Base-by-base conservation (phyloP, 2,113 vertebrate genomes). In the Saiga tatarica region DNA sequence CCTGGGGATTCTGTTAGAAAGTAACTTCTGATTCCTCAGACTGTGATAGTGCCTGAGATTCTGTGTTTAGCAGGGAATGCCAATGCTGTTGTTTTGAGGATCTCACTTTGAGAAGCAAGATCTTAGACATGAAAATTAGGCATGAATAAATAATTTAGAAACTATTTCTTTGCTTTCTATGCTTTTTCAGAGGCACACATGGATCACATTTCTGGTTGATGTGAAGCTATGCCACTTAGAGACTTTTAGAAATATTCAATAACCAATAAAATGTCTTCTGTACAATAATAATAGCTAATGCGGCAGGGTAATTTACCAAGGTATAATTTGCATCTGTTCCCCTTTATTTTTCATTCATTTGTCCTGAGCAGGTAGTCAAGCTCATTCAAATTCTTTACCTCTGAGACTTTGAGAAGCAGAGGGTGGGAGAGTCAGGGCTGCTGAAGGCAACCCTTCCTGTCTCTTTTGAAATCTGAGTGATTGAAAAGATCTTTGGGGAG, bases 191-290 rank as follows among this genome's bases (percentile, higher is more conserved):
- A 96, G 45, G 26, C 84, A 92, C 13, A 33, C 42, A 3, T n/a
- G 93, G 84, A 87, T 96, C 64, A 78, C 10, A 64, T 47, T 86
- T 96, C 78, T 60, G 97, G 87, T 45, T 83, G 78, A 86, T 96
- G 45, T 42, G 39, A 93, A 30, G 97, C 42, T 95, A 87, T 55
- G 15, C 28, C 67, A 71, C 53, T 94, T 39, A 71, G 50, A 97
- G 95, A 91, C 81, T 33, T 96, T 97, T 28, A 90, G 95, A 96
- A 96, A 92, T 86, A 78, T 79, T 94, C 96, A 94, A 89, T 78
- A 90, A 94, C 88, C 94, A 97, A 88, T 74, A 96, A 95, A 96
- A 50, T 28, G 62, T 84, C 92, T 93, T 92, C 92, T 87, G 53
- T 45, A 64, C 26, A 83, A 87, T 89, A 62, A 91, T 91, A 97